Base-by-base conservation (phyloP, 35 echinoderm and acorn worm genomes). In the Anneissia japonica region DNA sequence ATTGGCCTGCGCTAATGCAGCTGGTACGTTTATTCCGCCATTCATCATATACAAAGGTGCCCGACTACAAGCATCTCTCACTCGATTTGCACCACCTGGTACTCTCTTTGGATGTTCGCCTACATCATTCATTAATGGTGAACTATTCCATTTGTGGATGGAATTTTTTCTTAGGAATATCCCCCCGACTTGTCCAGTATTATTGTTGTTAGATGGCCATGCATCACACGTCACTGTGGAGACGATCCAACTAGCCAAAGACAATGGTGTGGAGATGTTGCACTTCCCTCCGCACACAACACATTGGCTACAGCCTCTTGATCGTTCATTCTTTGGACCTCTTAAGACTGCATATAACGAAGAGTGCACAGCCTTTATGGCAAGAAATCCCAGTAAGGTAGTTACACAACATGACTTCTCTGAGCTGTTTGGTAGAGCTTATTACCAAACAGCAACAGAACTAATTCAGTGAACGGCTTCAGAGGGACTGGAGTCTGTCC, bases 81-180 rank as follows among this genome's bases (percentile, higher is more conserved):
- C 80, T 26, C 39, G 28, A 5, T 73, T 35, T 33, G 77, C 86
- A 80, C 85, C 85, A 79, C 37, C 85, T 79, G 74, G 38, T 0
- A 87, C 84, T 75, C 78, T 91, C 36, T 81, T 91, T 34, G 75
- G 76, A 14, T 38, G 32, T 34, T 81, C 76, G 21, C 16, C 74
- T 11, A 55, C 90, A 32, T 86, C 45, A 26, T 87, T 79, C 31
- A 84, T 91, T 0, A 87, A 91, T 38, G 31, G 46, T 23, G 79
- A 91, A 38, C 79, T 91, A 26, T 91, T 91, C 81, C 79, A 39
- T 55, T 4, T 45, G 30, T 88, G 86, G 85, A 84, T 88, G 38
- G 23, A 88, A 51, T 56, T 78, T 81, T 84, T 88, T 26, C 16
- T 73, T 0, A 88, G 79, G 34, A 34, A 82, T 3, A 82, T 31